phyloP scores from a whole-genome alignment of 1,140 invertebrate genomes.

The Pachyrhynchus sulphureomaculatus region DNA sequence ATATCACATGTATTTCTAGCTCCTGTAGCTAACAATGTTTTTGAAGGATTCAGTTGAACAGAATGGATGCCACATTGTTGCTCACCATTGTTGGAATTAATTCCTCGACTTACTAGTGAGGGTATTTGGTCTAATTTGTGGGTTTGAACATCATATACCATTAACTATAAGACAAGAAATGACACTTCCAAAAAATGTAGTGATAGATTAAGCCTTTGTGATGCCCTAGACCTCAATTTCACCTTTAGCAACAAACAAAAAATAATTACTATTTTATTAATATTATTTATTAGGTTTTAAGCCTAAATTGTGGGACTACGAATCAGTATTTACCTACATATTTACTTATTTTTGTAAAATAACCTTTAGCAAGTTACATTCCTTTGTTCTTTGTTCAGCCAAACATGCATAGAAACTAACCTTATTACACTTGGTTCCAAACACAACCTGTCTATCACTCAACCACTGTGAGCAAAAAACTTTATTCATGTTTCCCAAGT shows the following conservation, averaged over 20 bases:
- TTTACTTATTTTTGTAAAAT: no score
- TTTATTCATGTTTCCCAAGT: conserved; percentile 88
- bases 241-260: no score
- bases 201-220: no score
- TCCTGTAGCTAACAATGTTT: conserved; percentile 87
- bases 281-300: no score
- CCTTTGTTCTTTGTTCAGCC: no score
- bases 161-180: conserved; percentile 59
- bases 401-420: no score
- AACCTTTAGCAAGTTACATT: no score
- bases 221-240: no score
- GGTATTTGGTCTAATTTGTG: conserved; percentile 84
- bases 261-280: no score
- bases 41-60: conserved; percentile 91
- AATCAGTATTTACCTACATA: no score
- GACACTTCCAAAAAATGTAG: no score
- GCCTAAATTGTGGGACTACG: no score
- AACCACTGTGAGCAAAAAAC: conserved; percentile 96
- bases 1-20: conserved; percentile 90
- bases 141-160: conserved; percentile 80
- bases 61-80: conserved; percentile 89
- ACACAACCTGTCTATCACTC: conserved; percentile 90
- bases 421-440: conserved; percentile 97
- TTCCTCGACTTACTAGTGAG: conserved; percentile 67
- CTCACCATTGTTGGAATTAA: conserved; percentile 56